Evolutionary conservation across 2,888 invertebrate species (phyloP).

Genomic region (Drosophila macrospina): DNA sequence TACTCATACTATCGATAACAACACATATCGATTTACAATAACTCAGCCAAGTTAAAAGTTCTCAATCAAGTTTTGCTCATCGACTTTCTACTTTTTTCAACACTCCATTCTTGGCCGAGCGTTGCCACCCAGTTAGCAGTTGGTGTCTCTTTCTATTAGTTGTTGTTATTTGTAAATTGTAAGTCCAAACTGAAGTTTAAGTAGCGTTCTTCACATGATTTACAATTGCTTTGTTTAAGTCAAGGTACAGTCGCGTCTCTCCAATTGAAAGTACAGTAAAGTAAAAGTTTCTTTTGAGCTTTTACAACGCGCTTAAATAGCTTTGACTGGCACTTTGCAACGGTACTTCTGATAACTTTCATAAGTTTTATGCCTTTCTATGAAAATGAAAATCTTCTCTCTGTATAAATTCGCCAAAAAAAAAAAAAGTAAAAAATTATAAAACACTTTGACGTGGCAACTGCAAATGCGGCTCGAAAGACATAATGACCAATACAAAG

Average conservation of each 20-base stretch:
- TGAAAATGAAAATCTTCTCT: slow-evolving; percentile 12
- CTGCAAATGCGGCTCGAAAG: slow-evolving; percentile 35
- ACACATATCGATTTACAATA: too few species aligned
- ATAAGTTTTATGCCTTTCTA: slow-evolving; percentile 47
- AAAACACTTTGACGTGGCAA: slow-evolving; percentile 17
- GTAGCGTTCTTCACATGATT: neutral
- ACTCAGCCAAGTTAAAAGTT: too few species aligned
- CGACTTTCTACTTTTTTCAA: too few species aligned
- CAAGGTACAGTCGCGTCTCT: neutral
- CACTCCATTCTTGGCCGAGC: neutral
- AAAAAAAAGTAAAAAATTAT: neutral
- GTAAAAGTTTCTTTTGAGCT: too few species aligned
- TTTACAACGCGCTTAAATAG: slow-evolving; percentile 19
- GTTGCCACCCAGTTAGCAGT: neutral
- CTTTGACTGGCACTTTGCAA: slow-evolving; percentile 23
- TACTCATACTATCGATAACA: too few species aligned
- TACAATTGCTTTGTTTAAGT: neutral
- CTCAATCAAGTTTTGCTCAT: too few species aligned
- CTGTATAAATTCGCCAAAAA: neutral
- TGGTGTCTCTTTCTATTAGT: too few species aligned
- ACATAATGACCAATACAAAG: slow-evolving; percentile 56
- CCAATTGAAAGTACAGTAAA: slow-evolving; percentile 6
- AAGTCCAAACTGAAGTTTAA: too few species aligned
- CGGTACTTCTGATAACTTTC: slow-evolving; percentile 25
- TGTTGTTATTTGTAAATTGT: too few species aligned